Evolutionary conservation across 2,797 vertebrate species (phyloP).

Genomic region (Scolopax rusticola): DNA sequence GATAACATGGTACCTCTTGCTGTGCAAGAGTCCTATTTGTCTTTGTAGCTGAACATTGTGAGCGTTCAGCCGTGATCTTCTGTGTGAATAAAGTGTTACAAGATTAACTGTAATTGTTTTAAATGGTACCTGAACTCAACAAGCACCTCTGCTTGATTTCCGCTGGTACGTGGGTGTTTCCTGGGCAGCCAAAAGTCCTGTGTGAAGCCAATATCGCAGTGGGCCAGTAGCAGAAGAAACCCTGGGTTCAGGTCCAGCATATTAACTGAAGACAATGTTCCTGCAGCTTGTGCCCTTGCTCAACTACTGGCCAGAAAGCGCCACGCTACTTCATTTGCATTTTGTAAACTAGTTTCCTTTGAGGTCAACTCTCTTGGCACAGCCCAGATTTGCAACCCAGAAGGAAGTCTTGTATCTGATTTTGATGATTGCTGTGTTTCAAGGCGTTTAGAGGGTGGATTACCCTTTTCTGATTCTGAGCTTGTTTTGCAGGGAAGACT

Average conservation of each 20-base stretch:
- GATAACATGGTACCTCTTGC: background rate
- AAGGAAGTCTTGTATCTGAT: background rate
- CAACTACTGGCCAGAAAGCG: background rate
- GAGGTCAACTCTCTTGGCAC: background rate
- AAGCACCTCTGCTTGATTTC: background rate
- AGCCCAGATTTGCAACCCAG: background rate
- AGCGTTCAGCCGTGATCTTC: background rate
- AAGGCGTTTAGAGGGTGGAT: background rate
- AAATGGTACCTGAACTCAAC: background rate
- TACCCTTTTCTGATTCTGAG: constrained; percentile 11
- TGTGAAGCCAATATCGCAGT: background rate
- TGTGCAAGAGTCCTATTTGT: background rate
- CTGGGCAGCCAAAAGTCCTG: background rate
- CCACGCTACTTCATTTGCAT: background rate
- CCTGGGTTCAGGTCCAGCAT: background rate
- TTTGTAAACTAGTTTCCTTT: background rate
- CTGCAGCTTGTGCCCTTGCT: background rate
- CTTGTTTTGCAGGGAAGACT: constrained; percentile 89
- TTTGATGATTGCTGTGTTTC: background rate
- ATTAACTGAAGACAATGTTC: background rate
- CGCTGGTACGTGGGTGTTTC: background rate
- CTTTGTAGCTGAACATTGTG: background rate
- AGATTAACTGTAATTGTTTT: background rate
- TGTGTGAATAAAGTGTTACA: background rate
- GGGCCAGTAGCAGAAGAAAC: background rate